Conservation (phyloP, 2,888 invertebrate species). For the Platypus cylindrus region DNA sequence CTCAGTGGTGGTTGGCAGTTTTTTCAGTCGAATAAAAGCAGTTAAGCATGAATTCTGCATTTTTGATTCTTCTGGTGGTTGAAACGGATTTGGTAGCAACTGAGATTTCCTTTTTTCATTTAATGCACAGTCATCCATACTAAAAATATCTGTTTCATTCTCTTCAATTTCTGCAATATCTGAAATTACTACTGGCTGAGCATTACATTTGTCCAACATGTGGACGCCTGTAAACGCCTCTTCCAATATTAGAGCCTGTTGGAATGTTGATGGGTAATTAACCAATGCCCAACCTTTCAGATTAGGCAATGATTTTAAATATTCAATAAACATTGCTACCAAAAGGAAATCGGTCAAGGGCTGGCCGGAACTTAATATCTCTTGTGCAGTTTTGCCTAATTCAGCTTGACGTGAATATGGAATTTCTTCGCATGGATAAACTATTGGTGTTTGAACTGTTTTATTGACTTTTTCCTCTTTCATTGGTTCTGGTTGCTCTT, state of each 20-base stretch:
- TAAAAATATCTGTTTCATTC: constrained; percentile 14
- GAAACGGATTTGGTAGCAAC: constrained; percentile 39
- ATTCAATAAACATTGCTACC: constrained; percentile 47
- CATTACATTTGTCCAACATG: constrained; percentile 31
- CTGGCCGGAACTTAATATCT: constrained; percentile 41
- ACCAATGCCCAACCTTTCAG: constrained; percentile 44
- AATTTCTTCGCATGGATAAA: constrained; percentile 46
- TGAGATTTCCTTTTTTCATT: constrained; percentile 36
- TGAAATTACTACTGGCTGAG: constrained; percentile 6
- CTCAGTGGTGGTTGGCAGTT: constrained; percentile 34
- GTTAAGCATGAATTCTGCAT: constrained; percentile 44
- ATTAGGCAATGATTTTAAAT: constrained; percentile 40
- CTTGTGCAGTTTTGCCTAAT: constrained; percentile 44
- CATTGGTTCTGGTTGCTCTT: not conserved
- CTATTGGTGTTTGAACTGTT: constrained; percentile 48
- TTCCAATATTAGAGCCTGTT: constrained; percentile 47
- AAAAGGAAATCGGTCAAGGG: constrained; percentile 38
- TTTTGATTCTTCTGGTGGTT: constrained; percentile 27
- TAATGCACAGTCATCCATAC: constrained; percentile 26
- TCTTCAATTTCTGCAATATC: constrained; percentile 22
- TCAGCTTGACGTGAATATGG: constrained; percentile 38
- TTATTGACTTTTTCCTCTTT: constrained; percentile 29
- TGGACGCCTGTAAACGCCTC: constrained; percentile 41
- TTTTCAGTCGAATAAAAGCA: constrained; percentile 41
- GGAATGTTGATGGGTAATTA: constrained; percentile 47